Percentiles rank a stretch among this genome's conserved stretches.
Conservation (phyloP, 2,888 invertebrate species). For the Pristionchus maxplancki region DNA sequence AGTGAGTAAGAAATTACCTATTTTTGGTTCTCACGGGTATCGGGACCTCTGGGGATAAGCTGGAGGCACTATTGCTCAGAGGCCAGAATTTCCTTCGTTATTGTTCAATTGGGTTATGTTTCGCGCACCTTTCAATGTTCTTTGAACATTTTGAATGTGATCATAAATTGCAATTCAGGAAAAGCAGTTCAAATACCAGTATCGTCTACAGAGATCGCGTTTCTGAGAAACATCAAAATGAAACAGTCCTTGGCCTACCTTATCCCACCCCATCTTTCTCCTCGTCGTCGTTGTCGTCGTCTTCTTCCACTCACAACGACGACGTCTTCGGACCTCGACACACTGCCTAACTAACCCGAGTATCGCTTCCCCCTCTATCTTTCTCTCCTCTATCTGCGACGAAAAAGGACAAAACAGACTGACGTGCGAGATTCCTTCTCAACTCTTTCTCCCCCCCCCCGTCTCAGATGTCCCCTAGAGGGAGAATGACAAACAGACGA, state of each 20-base stretch:
- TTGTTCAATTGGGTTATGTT: too few relatives aligned
- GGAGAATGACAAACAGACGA: constrained; percentile 22
- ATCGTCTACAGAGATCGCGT: too few relatives aligned
- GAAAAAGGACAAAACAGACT: constrained; percentile 19
- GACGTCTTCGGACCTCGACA: neutral
- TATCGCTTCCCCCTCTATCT: neutral
- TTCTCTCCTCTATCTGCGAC: neutral
- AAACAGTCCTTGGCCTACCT: neutral
- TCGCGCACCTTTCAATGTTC: neutral
- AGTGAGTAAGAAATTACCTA: neutral
- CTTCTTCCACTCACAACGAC: neutral
- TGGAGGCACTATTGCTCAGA: neutral
- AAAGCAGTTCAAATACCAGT: neutral
- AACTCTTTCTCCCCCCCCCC: neutral
- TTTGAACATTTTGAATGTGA: neutral
- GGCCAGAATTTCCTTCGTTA: too few relatives aligned
- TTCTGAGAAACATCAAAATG: too few relatives aligned
- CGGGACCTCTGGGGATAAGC: neutral
- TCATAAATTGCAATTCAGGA: neutral
- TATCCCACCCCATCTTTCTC: constrained; percentile 11
- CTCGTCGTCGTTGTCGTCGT: too few relatives aligned
- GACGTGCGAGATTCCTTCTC: neutral
- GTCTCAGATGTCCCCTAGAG: constrained; percentile 35
- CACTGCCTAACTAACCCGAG: constrained; percentile 22
- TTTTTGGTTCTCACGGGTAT: constrained; percentile 3